These are phyloP conservation scores for Brachypterus glaber DNA, from an alignment of 2,888 invertebrate genomes.

Conservation along the genomic window DNA sequence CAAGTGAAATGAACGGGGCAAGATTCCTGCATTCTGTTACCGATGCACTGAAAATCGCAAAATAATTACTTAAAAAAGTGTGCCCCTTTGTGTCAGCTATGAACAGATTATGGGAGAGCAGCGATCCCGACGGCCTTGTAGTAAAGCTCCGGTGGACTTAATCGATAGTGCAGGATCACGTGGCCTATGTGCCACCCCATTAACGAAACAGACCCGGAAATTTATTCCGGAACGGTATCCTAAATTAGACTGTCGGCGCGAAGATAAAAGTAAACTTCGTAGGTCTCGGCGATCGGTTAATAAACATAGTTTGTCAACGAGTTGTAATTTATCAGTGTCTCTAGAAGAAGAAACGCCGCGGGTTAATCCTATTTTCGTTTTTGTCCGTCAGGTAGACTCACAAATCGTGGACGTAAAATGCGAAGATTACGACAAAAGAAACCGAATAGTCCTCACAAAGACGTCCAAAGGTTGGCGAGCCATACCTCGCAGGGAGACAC, in stretches of 20 bases:
- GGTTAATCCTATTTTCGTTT: slow-evolving; percentile 75
- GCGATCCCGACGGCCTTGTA: slow-evolving; percentile 38
- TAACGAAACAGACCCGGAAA: slow-evolving; percentile 39
- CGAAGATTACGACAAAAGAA: slow-evolving; percentile 79
- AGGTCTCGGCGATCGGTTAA: slow-evolving; percentile 24
- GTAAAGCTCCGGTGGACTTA: slow-evolving; percentile 35
- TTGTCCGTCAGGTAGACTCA: slow-evolving; percentile 73
- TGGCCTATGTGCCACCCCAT: slow-evolving; percentile 37
- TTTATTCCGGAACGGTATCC: slow-evolving; percentile 41
- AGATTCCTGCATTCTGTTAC: slow-evolving; percentile 40
- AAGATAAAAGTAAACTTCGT: slow-evolving; percentile 33
- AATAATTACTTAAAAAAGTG: slow-evolving; percentile 37
- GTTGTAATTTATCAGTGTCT: slow-evolving; percentile 23
- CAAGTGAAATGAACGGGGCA: slow-evolving; percentile 36
- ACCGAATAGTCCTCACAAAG: slow-evolving; percentile 74
- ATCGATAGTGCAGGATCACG: slow-evolving; percentile 42
- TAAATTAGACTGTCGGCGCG: slow-evolving; percentile 41
- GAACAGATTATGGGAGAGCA: slow-evolving; percentile 40
- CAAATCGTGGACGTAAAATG: slow-evolving; percentile 75
- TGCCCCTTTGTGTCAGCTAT: slow-evolving; percentile 26
- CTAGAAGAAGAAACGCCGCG: slow-evolving; percentile 48
- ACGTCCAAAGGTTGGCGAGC: slow-evolving; percentile 75
- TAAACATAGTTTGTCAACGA: slow-evolving; percentile 13
- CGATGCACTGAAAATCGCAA: slow-evolving; percentile 41
- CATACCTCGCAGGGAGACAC: slow-evolving; percentile 66